Percentiles rank a stretch among this genome's conserved stretches.
Evolutionary conservation across 2,888 invertebrate species (phyloP).

Genomic region (Melieria picta): DNA sequence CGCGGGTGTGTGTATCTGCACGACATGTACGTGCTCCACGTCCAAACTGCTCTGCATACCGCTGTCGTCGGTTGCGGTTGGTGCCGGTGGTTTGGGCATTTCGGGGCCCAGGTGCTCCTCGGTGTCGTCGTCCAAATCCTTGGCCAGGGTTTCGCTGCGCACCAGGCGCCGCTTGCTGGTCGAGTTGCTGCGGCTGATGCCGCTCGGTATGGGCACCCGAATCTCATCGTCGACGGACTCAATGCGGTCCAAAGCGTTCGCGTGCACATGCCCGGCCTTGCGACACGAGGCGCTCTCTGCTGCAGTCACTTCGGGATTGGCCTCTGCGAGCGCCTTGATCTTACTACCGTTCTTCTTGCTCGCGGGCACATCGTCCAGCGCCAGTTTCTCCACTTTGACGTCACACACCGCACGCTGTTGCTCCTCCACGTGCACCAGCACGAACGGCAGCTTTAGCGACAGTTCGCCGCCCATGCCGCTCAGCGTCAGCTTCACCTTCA

Average conservation of each 20-base stretch:
- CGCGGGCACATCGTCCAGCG: constrained; percentile 56
- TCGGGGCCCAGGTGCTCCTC: constrained; percentile 25
- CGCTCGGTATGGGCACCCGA: constrained; percentile 46
- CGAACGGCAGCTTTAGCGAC: constrained; percentile 82
- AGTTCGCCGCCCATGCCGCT: constrained; percentile 85
- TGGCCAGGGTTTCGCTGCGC: constrained; percentile 60
- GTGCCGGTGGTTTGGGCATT: background rate
- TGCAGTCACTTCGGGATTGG: background rate
- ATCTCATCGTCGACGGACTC: constrained; percentile 57
- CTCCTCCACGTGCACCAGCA: constrained; percentile 73
- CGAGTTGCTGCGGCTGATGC: constrained; percentile 22
- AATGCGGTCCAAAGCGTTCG: constrained; percentile 50
- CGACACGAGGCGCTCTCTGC: background rate
- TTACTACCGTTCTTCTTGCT: constrained; percentile 46
- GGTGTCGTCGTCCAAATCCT: constrained; percentile 54
- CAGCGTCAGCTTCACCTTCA: constrained; percentile 84
- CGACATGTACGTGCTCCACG: constrained; percentile 49
- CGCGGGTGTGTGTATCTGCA: constrained; percentile 36
- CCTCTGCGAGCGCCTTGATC: constrained; percentile 1
- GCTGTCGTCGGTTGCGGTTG: background rate
- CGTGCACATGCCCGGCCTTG: constrained; percentile 16
- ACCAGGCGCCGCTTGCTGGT: constrained; percentile 49
- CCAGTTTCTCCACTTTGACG: constrained; percentile 47
- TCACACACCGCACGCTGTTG: constrained; percentile 43
- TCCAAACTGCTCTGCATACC: constrained; percentile 26